Evolutionary conservation across 1,140 invertebrate genomes (phyloP).

Genomic region (Drosophila gunungcola): DNA sequence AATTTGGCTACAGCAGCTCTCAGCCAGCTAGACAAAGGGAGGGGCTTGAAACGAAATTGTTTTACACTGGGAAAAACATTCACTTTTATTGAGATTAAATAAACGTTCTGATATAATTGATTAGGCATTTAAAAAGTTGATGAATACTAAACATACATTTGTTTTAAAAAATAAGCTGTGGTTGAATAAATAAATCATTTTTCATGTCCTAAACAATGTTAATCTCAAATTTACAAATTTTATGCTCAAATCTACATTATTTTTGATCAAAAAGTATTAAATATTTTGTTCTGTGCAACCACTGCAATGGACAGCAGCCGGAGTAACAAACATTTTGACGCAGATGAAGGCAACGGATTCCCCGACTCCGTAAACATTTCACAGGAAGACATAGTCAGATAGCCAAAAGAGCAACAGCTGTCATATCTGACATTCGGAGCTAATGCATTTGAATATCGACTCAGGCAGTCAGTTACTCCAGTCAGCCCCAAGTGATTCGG

Average conservation of each 20-base stretch:
- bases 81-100: too few relatives aligned
- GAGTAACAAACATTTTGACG: slow-evolving; percentile 38
- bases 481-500: slow-evolving; percentile 53
- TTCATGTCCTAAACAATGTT: too few relatives aligned
- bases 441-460: slow-evolving; percentile 75
- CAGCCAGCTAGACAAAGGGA: slow-evolving; percentile 24
- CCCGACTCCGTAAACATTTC: slow-evolving; percentile 26
- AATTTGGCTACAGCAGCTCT: slow-evolving; percentile 60
- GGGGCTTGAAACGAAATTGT: slow-evolving; percentile 9
- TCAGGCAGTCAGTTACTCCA: slow-evolving; percentile 15
- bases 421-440: slow-evolving; percentile 75
- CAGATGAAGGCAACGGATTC: slow-evolving; percentile 19
- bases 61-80: slow-evolving; percentile 1
- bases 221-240: too few relatives aligned
- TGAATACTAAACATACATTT: too few relatives aligned
- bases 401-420: slow-evolving; percentile 49
- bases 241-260: too few relatives aligned
- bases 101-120: too few relatives aligned
- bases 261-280: too few relatives aligned
- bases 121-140: too few relatives aligned
- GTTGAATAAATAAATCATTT: too few relatives aligned
- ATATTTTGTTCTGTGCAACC: slow-evolving; percentile 15
- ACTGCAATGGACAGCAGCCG: slow-evolving; percentile 56
- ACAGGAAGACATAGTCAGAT: slow-evolving; percentile 20
- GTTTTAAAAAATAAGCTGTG: too few relatives aligned